Base-by-base conservation (phyloP, 2,888 invertebrate genomes). In the Synergus gifuensis region DNA sequence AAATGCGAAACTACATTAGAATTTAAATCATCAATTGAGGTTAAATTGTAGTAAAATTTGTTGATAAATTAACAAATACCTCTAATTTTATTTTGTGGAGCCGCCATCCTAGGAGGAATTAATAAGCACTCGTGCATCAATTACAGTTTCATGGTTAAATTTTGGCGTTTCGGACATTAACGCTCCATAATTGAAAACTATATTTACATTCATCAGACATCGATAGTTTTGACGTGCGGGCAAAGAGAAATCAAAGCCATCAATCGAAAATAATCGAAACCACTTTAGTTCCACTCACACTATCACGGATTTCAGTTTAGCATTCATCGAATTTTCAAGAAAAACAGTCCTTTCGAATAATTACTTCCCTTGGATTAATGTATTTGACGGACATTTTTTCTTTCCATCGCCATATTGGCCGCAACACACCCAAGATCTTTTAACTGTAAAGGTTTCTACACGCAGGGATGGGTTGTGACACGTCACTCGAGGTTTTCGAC, bases 131-230 rank as follows among this genome's bases (percentile, higher is more conserved):
- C 9, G 16, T 28, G 12, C 49, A 73, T 49, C 28, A 36, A 28
- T 73, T 28, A 73, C 36, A 49, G 8, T n/a, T n/a, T 28, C 49
- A n/a, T 4, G 49, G 2, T 14, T 54, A 28, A 73, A 73, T 73
- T 49, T 54, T 16, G 49, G 11, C 7, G 14, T 16, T 73, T 73
- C 16, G 16, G n/a, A 54, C n/a, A 73, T 49, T 73, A 54, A 16
- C 3, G n/a, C 16, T 9, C 22, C 16, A 28, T 3, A 73, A 14
- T 28, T 14, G 49, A 73, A 73, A 22, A 28, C 49, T 73, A 54
- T 73, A 73, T 73, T 73, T 73, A 73, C 69, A 73, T 73, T 36
- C 69, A 54, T 54, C 14, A n/a, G 49, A 40, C 69, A 73, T 28
- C 5, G 49, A 73, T n/a, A 73, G 28, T 46, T 28, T 73, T 36